These are phyloP conservation scores for Amphipoea lucens DNA, from an alignment of 2,888 invertebrate genomes.

Conservation along the genomic window DNA sequence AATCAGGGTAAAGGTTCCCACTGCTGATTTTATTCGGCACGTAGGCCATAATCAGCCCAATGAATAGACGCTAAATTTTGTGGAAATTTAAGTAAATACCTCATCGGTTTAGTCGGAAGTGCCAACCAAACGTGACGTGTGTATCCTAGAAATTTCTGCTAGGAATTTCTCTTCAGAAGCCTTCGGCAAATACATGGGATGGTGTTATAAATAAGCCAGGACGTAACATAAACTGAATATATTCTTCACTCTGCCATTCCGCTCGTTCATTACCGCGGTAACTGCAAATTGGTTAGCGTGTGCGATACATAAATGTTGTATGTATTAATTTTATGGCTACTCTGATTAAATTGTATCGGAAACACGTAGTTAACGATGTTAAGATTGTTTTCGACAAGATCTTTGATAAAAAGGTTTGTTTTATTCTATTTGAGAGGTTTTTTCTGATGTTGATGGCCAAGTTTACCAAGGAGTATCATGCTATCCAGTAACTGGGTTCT, in stretches of 20 bases:
- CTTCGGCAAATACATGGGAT: conserved; percentile 26
- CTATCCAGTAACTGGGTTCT: neutral
- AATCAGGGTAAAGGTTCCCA: neutral
- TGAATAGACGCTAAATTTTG: conserved; percentile 43
- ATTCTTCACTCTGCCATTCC: conserved; percentile 35
- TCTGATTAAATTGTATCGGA: conserved; percentile 62
- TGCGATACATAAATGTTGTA: conserved; percentile 50
- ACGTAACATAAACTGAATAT: conserved; percentile 47
- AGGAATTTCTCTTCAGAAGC: conserved; percentile 7
- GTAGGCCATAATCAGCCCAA: neutral
- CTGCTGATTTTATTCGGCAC: neutral
- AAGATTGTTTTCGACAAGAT: conserved; percentile 38
- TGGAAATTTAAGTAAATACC: conserved; percentile 23
- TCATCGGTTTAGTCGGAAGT: neutral
- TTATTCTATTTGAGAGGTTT: neutral
- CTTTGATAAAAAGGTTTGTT: conserved; percentile 17
- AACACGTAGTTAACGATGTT: conserved; percentile 45
- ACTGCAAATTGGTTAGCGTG: conserved; percentile 64
- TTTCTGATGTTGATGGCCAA: neutral
- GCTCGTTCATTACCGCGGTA: conserved; percentile 56
- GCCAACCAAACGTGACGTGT: conserved; percentile 27
- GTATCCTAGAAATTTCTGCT: conserved; percentile 10
- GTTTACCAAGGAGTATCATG: neutral
- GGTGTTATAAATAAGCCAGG: neutral
- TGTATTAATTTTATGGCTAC: conserved; percentile 51